These are phyloP conservation scores for Triplophysa rosa DNA, from an alignment of 2,113 vertebrate species.

Conservation along the genomic window DNA sequence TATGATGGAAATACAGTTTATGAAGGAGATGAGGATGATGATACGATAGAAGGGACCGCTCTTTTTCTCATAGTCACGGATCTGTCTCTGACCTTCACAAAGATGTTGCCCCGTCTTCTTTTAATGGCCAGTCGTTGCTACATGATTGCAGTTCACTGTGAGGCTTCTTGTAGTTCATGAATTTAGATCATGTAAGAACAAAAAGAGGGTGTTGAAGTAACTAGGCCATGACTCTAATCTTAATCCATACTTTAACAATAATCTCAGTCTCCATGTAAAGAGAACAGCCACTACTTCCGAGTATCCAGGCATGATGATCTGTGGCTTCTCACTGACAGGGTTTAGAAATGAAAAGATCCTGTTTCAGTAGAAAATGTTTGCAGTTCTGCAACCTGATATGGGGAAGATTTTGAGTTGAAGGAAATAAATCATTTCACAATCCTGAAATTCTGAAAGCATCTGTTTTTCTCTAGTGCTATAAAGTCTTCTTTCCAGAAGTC, in stretches of 20 bases:
- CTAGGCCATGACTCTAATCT: not conserved
- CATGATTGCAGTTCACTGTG: slow-evolving; percentile 43
- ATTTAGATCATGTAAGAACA: slow-evolving; percentile 21
- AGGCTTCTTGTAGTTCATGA: slow-evolving; percentile 44
- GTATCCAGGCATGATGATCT: not conserved
- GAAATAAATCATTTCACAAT: slow-evolving; percentile 22
- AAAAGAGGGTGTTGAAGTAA: not conserved
- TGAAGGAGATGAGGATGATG: slow-evolving; percentile 40
- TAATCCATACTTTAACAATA: slow-evolving; percentile 9
- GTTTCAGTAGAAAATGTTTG: not conserved
- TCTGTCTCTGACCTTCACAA: slow-evolving; percentile 61
- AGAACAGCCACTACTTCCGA: not conserved
- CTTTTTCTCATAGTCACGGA: slow-evolving; percentile 59
- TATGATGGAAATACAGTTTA: slow-evolving; percentile 41
- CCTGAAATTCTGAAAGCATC: not conserved
- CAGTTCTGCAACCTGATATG: not conserved
- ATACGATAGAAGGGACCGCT: slow-evolving; percentile 28
- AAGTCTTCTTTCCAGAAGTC: slow-evolving; percentile 14
- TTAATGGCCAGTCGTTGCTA: slow-evolving; percentile 32
- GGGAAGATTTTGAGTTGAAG: not conserved
- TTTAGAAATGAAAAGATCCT: not conserved
- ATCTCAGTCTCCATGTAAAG: slow-evolving; percentile 1
- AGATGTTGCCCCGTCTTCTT: slow-evolving; percentile 45
- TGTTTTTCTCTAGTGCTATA: not conserved
- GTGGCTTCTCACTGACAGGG: not conserved